Evolutionary conservation across 2,113 vertebrate species (phyloP).

Genomic region (Phaethon lepturus): DNA sequence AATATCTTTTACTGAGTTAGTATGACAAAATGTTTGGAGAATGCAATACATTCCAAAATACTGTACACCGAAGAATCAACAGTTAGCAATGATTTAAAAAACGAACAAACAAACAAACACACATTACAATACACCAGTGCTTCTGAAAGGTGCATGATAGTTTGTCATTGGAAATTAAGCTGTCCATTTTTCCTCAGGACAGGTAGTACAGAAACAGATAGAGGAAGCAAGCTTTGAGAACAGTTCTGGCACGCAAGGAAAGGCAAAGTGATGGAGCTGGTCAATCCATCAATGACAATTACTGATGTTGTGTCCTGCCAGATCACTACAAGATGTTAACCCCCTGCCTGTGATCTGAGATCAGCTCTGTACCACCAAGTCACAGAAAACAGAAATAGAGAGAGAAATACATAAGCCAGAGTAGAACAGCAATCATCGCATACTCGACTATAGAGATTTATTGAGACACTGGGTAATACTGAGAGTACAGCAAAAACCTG

Average conservation of each 20-base stretch:
- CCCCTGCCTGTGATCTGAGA: neutral
- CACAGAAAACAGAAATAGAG: neutral
- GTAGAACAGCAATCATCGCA: too few relatives aligned
- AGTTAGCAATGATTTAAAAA: neutral
- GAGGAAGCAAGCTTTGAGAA: neutral
- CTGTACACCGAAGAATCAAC: rapidly evolving
- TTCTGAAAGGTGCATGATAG: neutral
- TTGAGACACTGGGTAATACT: neutral
- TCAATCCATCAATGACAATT: slow-evolving; percentile 6
- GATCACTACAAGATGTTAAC: neutral
- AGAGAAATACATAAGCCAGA: neutral
- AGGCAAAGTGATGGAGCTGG: neutral
- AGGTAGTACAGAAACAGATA: neutral
- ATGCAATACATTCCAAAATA: neutral
- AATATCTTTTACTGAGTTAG: neutral
- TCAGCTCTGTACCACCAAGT: neutral
- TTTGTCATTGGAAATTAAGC: neutral
- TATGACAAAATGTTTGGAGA: neutral
- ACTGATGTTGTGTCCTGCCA: neutral
- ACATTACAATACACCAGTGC: rapidly evolving
- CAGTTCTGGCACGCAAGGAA: neutral
- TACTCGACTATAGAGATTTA: neutral
- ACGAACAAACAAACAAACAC: too few relatives aligned
- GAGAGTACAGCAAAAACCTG: neutral
- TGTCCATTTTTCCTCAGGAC: neutral